Conservation (phyloP, 2,888 invertebrate genomes). For the Theristus sp. region DNA sequence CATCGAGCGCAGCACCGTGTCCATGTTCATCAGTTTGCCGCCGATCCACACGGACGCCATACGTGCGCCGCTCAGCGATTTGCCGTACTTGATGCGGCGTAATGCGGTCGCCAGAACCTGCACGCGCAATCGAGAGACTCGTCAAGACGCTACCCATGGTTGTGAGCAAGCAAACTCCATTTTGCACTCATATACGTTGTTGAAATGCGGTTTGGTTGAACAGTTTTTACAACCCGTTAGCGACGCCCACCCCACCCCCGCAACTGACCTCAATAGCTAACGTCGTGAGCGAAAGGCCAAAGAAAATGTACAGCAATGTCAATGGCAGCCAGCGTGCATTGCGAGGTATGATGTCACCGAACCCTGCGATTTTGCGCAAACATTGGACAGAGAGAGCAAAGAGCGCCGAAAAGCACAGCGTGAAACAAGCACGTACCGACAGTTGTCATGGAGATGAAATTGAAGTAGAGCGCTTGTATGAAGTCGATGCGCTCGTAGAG, state of each 20-base stretch:
- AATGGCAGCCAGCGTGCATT: not conserved
- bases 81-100: not conserved
- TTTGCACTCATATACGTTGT: no score
- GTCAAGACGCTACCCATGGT: no score
- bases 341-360: not conserved
- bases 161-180: no score
- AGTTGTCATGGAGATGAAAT: not conserved
- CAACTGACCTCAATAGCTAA: not conserved
- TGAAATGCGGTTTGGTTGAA: no score
- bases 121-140: no score
- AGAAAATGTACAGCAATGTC: not conserved
- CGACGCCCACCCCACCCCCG: no score
- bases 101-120: not conserved
- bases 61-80: not conserved
- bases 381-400: no score
- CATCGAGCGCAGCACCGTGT: not conserved
- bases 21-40: not conserved
- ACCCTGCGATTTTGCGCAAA: not conserved
- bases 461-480: not conserved
- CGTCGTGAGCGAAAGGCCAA: not conserved
- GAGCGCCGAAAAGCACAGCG: not conserved
- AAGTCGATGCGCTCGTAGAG: not conserved
- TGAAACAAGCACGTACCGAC: not conserved
- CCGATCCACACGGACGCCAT: not conserved
- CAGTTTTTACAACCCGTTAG: no score